Evolutionary conservation across 1,140 invertebrate genomes (phyloP).

Genomic region (Drosophila navojoa): DNA sequence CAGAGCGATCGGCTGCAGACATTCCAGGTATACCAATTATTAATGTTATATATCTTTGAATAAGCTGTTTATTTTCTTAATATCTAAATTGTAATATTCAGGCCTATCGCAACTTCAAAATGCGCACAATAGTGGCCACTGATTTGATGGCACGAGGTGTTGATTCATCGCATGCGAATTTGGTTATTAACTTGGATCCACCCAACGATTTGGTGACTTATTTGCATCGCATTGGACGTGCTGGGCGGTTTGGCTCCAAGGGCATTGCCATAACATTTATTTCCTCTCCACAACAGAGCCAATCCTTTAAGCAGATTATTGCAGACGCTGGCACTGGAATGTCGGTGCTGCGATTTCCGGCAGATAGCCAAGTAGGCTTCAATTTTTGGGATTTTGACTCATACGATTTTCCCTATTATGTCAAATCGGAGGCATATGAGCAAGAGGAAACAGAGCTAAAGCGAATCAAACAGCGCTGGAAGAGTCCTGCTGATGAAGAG

Average conservation of each 20-base stretch:
- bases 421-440: conserved; percentile 10
- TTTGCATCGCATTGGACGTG: conserved; percentile 97
- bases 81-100: conserved; percentile 85
- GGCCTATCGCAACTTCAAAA: conserved; percentile 91
- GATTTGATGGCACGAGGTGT: conserved; percentile 95
- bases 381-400: conserved; percentile 62
- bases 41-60: conserved; percentile 82
- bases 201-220: conserved; percentile 94
- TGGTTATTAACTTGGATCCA: conserved; percentile 96
- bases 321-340: conserved; percentile 84
- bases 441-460: conserved; percentile 20
- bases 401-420: conserved; percentile 55
- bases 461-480: conserved; percentile 39
- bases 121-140: conserved; percentile 94
- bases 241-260: conserved; percentile 94
- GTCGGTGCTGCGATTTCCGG: conserved; percentile 84
- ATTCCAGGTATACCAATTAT: conserved; percentile 90
- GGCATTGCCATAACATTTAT: conserved; percentile 88
- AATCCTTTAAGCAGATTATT: conserved; percentile 84
- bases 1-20: conserved; percentile 91
- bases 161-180: conserved; percentile 95
- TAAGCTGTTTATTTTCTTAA: conserved; percentile 83
- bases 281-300: conserved; percentile 87
- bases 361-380: conserved; percentile 50
- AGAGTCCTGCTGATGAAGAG: not conserved